These are phyloP conservation scores for Propithecus perrieri DNA, from an alignment of 2,797 vertebrate species.

Conservation along the genomic window DNA sequence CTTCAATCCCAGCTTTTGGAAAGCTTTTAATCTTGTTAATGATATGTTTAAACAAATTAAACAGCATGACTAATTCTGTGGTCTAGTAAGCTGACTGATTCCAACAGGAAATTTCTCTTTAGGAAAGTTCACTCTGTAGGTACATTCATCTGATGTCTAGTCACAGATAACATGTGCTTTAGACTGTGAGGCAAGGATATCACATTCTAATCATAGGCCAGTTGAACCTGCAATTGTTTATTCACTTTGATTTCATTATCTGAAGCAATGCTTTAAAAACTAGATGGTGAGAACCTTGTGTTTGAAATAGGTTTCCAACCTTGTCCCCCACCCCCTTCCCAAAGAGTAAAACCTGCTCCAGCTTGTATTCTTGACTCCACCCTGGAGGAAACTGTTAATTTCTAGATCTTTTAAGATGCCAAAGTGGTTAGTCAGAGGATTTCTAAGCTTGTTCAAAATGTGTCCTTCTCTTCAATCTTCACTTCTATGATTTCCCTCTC, in stretches of 20 bases:
- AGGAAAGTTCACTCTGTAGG: conserved; percentile 53
- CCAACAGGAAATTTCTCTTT: conserved; percentile 66
- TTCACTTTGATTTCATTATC: conserved; percentile 36
- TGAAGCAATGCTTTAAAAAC: conserved; percentile 34
- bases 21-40: conserved; percentile 65
- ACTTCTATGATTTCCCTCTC: background rate
- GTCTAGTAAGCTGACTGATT: conserved; percentile 48
- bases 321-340: background rate
- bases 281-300: background rate
- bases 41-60: conserved; percentile 54
- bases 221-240: conserved; percentile 7
- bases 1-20: conserved; percentile 36
- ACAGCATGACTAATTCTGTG: conserved; percentile 63
- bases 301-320: conserved; percentile 42
- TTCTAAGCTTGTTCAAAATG: conserved; percentile 48
- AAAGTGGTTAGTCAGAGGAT: conserved; percentile 74
- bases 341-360: conserved; percentile 46
- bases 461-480: background rate
- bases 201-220: conserved; percentile 15
- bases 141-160: conserved; percentile 45
- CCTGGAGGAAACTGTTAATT: conserved; percentile 67
- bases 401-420: conserved; percentile 66
- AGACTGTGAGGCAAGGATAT: conserved; percentile 34
- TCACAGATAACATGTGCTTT: conserved; percentile 28
- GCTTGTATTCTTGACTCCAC: conserved; percentile 25